These are phyloP conservation scores for Pyrgilauda ruficollis DNA, from an alignment of 2,113 vertebrate genomes.

Conservation along the genomic window DNA sequence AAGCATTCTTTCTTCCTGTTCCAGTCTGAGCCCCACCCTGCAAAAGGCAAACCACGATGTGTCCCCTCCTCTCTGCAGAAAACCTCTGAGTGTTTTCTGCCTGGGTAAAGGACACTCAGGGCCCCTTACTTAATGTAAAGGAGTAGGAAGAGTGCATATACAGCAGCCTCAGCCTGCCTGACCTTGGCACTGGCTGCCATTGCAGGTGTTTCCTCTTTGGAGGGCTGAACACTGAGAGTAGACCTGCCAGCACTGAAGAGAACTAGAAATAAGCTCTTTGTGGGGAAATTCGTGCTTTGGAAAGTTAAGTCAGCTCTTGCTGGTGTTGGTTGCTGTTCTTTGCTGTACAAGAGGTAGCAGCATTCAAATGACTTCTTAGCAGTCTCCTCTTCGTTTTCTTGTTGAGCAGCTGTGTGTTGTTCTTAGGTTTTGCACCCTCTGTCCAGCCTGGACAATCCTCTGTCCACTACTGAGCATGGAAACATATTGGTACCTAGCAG, in stretches of 20 bases:
- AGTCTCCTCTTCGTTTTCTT: not conserved
- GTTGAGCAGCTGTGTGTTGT: not conserved
- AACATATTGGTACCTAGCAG: not conserved
- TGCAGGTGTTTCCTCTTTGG: not conserved
- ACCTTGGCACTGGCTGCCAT: not conserved
- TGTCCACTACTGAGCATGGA: not conserved
- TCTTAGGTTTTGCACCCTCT: not conserved
- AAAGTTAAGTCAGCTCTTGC: not conserved
- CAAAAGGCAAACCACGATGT: not conserved
- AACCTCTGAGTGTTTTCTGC: not conserved
- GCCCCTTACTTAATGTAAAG: not conserved
- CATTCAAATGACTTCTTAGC: not conserved
- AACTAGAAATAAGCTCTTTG: not conserved
- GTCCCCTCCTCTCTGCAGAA: not conserved
- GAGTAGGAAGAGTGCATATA: not conserved
- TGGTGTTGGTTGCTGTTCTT: not conserved
- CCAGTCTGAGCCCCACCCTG: not conserved
- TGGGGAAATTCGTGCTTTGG: not conserved
- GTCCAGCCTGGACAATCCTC: not conserved
- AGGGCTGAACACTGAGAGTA: not conserved
- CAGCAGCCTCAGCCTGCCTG: not conserved
- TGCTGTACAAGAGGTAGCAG: not conserved
- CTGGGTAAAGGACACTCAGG: not conserved
- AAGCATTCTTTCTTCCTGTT: not conserved
- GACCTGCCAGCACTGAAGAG: not conserved